Base-by-base conservation (phyloP, 2,797 vertebrate genomes). In the Sebastolobus altivelis region DNA sequence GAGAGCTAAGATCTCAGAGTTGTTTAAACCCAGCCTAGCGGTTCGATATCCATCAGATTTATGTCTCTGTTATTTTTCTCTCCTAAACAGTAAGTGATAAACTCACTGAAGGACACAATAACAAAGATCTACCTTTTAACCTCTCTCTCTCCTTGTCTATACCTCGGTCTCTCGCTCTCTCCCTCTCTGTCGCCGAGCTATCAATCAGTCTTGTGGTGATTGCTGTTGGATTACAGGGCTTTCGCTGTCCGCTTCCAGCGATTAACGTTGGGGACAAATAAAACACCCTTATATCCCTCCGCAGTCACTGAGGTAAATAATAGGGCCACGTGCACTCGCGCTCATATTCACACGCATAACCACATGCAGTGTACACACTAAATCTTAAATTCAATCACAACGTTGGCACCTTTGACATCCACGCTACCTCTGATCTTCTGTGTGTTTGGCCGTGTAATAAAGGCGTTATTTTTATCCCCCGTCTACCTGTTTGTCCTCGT, bases 201-300 rank as follows among this genome's bases (percentile, higher is more conserved):
- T 91, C 88, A 91, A 93, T 93, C 91, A 89, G 80, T 40, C 81
- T 75, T 72, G 86, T 73, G 84, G 79, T 93, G 93, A 95, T 94
- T 93, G 92, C 86, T 76, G 82, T 88, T 86, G 91, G 91, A 95
- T 95, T 92, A 92, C 87, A 38, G 84, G 85, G 85, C 89, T 92
- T 92, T 93, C 75, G 85, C 87, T 75, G 82, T 87, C 83, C 72
- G 66, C 91, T 84, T 61, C 75, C 35, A 46, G 73, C 82, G 80
- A 94, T 93, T 92, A 93, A 91, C 78, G 82, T 87, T 38, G 43
- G 43, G 81, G 80, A 85, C 85, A 89, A 89, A 90, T 82, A 81
- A 87, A 92, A 81, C 52, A 74, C 73, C 81, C 66, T 74, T 72
- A 81, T 84, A 89, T 88, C 81, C 87, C 79, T 55, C 38, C 61